These are phyloP conservation scores for Hypena proboscidalis DNA, from an alignment of 2,888 invertebrate genomes.

Conservation along the genomic window DNA sequence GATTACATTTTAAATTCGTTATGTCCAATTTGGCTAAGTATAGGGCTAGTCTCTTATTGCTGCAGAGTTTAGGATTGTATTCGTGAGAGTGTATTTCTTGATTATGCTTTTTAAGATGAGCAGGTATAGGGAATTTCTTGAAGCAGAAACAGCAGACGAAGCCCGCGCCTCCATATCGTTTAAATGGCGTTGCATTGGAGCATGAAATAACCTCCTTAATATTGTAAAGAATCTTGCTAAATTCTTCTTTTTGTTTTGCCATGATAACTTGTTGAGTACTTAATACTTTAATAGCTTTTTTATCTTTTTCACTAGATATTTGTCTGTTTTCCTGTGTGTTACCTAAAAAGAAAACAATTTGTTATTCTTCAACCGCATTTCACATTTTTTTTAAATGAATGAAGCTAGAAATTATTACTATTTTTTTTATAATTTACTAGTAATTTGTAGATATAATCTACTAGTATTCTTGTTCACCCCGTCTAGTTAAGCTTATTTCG, in stretches of 20 bases:
- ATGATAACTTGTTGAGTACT: not conserved
- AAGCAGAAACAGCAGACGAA: conserved; percentile 54
- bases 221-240: not conserved
- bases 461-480: too few relatives aligned
- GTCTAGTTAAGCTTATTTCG: too few relatives aligned
- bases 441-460: too few relatives aligned
- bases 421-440: too few relatives aligned
- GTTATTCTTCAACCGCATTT: conserved; percentile 10
- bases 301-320: too few relatives aligned
- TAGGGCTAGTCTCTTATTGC: conserved; percentile 41
- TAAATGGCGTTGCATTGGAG: conserved; percentile 50
- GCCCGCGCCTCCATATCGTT: conserved; percentile 43
- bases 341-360: conserved; percentile 29
- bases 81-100: conserved; percentile 44
- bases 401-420: too few relatives aligned
- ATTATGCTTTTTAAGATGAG: conserved; percentile 50
- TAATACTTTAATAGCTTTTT: too few relatives aligned
- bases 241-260: not conserved
- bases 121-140: conserved; percentile 45
- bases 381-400: too few relatives aligned
- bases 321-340: too few relatives aligned
- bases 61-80: conserved; percentile 39
- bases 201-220: conserved; percentile 34
- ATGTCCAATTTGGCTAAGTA: conserved; percentile 45
- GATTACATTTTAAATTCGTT: conserved; percentile 33